Conservation (phyloP, 2,113 vertebrate species). For the Xyliphius kryptos region DNA sequence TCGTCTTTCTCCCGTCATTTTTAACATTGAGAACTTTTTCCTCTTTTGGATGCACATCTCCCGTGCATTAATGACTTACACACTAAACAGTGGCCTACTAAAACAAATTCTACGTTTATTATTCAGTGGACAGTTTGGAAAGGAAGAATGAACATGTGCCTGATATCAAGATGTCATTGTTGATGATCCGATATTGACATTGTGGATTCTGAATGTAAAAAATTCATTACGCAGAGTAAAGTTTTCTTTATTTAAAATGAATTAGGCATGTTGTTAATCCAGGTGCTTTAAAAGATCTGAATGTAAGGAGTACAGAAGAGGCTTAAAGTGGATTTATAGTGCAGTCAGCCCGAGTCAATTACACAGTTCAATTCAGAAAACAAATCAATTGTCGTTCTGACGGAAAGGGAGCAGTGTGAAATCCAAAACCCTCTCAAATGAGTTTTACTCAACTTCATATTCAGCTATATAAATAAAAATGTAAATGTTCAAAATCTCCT, state of each 20-base stretch:
- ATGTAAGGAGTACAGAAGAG: neutral
- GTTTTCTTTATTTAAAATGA: neutral
- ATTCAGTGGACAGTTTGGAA: no score
- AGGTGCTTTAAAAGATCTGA: neutral
- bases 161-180: no score
- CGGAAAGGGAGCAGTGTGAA: neutral
- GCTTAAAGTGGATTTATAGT: slow-evolving; percentile 8
- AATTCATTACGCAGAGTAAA: no score
- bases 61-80: neutral
- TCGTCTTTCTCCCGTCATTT: neutral
- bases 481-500: no score
- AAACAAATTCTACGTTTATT: no score
- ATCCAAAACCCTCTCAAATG: no score
- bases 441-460: no score
- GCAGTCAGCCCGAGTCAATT: neutral
- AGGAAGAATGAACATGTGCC: no score
- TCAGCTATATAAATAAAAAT: no score
- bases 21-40: slow-evolving; percentile 1
- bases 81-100: no score
- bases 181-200: no score
- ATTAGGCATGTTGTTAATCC: no score
- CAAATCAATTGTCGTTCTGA: neutral
- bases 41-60: neutral
- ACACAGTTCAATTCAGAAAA: neutral
- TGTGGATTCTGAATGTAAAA: neutral